Base-by-base conservation (phyloP, 1,140 invertebrate species). In the Araneus ventricosus region DNA sequence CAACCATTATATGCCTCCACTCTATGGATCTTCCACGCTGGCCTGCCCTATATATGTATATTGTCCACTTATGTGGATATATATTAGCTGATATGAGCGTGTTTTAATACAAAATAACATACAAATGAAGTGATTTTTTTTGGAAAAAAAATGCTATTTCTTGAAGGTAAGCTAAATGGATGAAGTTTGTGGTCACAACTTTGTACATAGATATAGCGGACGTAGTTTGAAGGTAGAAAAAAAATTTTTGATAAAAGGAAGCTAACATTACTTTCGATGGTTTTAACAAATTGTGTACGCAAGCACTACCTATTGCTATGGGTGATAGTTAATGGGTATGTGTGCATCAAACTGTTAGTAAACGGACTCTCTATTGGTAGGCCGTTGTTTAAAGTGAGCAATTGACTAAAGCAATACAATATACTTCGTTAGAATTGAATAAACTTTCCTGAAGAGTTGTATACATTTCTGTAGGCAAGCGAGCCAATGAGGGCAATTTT, bases 161-260 rank as follows among this genome's bases (percentile, higher is more conserved):
- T 88, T 93, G 86, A 88, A 45, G 67, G 86, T 88, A 88, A 93
- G 87, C 86, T 93, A 88, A 52, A 34, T 57, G 92, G 52, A 80
- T 88, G 92, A 88, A 85, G 92, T 89, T 93, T 93, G 91, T 93
- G 92, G 92, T 93, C 87, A 82, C 92, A 93, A 79, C 75, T 88
- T 89, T 93, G 86, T 93, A 89, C 87, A 93, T 93, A 93, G 88
- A 93, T 93, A 93, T 93, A 93, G 92, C 75, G 92, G 87, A 89
- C 39, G 79, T 93, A 93, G 92, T 93, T 85, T 80, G 75, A 93
- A 63, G 86, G 57, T 89, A 92, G 87, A 89, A 63, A 75, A 92
- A 93, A 75, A 92, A 93, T 89, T 93, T 93, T 93, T 93, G 86
- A 89, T 88, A 88, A 93, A 93, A 88, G 87, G 87, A 88, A 27